Conservation (phyloP, 2,113 vertebrate genomes). For the Madoqua kirkii region DNA sequence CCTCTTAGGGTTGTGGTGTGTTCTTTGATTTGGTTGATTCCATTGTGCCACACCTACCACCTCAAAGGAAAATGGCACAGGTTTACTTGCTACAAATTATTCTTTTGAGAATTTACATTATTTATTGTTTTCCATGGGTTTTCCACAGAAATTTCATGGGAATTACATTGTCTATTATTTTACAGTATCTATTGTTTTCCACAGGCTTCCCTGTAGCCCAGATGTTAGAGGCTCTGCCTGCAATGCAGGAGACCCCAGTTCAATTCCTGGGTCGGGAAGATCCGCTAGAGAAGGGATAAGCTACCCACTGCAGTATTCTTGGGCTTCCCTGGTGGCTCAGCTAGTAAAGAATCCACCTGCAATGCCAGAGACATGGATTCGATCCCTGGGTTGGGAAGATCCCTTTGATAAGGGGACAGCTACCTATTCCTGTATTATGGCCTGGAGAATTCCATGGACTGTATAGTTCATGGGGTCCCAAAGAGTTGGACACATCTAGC, state of each 20-base stretch:
- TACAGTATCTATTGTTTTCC: background rate
- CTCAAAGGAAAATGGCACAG: background rate
- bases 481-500: background rate
- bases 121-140: background rate
- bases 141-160: background rate
- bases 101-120: conserved; percentile 8
- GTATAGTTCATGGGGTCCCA: background rate
- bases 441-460: background rate
- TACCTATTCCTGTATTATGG: background rate
- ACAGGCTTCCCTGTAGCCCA: background rate
- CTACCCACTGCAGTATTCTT: background rate
- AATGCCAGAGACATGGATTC: background rate
- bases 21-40: background rate
- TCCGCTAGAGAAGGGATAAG: background rate
- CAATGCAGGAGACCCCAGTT: background rate
- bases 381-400: background rate
- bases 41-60: background rate
- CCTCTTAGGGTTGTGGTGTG: background rate
- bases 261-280: background rate
- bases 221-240: background rate
- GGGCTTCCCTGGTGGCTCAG: background rate
- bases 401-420: background rate
- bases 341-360: background rate
- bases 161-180: background rate
- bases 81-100: conserved; percentile 2